Base-by-base conservation (phyloP, 2,888 invertebrate genomes). In the Imbricaverruca yamaguchii region DNA sequence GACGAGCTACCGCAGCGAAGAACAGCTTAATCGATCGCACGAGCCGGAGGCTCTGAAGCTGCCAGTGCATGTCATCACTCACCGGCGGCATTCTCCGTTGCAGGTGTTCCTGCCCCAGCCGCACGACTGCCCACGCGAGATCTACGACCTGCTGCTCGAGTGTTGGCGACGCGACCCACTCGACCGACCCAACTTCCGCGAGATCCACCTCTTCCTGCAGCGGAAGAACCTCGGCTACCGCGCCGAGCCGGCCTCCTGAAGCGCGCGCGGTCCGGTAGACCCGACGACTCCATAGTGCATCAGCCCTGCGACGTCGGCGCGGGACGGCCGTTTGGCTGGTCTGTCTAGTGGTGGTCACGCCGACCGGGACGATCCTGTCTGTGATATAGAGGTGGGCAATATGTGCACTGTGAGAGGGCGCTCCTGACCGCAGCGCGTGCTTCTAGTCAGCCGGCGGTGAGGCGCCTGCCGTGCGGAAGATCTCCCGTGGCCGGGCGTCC, bases 101-200 rank as follows among this genome's bases (percentile, higher is more conserved):
- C 89, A 89, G 12, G 88, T 89, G 81, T 89, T 90, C 84, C 89
- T 94, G 80, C 91, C 91, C 59, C 91, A 92, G 83, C 95, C 94
- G 21, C 89, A 91, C 77, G 91, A 91, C 83, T 95, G 95, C 87
- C 93, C 95, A 69, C 90, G 93, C 84, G 95, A 96, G 87, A 93
- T 96, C 83, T 95, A 94, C 89, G 95, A 94, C 87, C 91, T 96
- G 85, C 94, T 96, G 93, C 92, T 92, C 85, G 95, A 95, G 88
- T 96, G 96, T 88, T 96, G 96, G 95, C 92, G 93, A 85, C 90
- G 94, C 81, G 92, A 92, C 85, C 92, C 93, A 80, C 89, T 90
- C 81, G 93, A 94, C 85, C 90, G 96, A 67, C 96, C 96, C 0
- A 91, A 93, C 83, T 96, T 96, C 89, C 90, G 93, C 85, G 95